These are phyloP conservation scores for Pseudorhiza aurosa DNA, from an alignment of 30 jellyfish, hydroid and myxozoan species.

Conservation along the genomic window DNA sequence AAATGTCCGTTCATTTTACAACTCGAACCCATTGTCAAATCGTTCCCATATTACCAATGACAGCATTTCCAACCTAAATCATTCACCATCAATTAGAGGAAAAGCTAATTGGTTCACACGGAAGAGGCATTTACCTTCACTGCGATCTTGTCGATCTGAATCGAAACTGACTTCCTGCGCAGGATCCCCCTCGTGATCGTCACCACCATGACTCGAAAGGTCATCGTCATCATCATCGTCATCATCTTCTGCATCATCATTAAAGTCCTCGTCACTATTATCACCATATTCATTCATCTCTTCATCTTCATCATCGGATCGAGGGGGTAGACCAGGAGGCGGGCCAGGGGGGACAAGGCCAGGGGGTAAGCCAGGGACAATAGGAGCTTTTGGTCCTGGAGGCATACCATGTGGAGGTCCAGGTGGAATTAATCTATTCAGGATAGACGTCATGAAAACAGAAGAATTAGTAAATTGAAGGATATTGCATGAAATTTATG, in stretches of 20 bases:
- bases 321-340: conserved; percentile 98
- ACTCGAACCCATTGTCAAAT: too few relatives aligned
- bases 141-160: background rate
- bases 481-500: background rate
- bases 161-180: conserved; percentile 10
- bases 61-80: too few relatives aligned
- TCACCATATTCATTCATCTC: conserved; percentile 34
- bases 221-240: conserved; percentile 42
- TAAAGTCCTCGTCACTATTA: conserved; percentile 28
- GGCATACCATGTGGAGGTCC: conserved; percentile 82
- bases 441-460: too few relatives aligned
- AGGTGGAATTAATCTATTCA: conserved; percentile 59
- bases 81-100: too few relatives aligned
- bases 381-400: conserved; percentile 47
- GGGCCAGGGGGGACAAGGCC: conserved; percentile 99
- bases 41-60: too few relatives aligned
- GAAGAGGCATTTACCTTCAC: background rate
- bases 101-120: too few relatives aligned
- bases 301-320: conserved; percentile 76
- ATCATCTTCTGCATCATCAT: conserved; percentile 49
- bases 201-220: conserved; percentile 15
- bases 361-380: conserved; percentile 98
- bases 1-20: too few relatives aligned
- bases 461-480: background rate
- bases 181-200: background rate